These are phyloP conservation scores for Odocoileus hemionus DNA, from an alignment of 2,113 vertebrate genomes.

Conservation along the genomic window DNA sequence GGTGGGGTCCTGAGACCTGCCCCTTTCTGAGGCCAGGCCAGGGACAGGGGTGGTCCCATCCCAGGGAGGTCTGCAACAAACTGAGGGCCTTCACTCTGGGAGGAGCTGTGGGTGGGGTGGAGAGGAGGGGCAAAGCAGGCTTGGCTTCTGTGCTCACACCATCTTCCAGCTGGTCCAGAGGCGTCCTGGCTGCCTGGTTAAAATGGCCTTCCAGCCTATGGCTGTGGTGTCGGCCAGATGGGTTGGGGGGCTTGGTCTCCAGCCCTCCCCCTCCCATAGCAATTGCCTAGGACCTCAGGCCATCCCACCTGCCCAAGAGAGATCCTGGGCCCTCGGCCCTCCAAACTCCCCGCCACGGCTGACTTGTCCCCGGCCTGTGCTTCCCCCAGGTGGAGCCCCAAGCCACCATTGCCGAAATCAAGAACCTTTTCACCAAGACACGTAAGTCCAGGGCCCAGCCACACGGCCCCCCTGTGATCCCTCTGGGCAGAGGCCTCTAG, in stretches of 20 bases:
- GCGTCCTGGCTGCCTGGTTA: neutral
- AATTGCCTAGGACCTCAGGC: neutral
- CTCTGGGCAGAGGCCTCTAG: neutral
- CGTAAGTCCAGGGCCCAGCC: slow-evolving; percentile 80
- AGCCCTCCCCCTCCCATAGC: neutral
- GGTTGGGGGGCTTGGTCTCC: neutral
- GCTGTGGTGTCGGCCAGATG: neutral
- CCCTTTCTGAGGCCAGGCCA: neutral
- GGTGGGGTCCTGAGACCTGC: neutral
- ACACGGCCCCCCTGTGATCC: too few relatives aligned
- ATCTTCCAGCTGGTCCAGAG: neutral
- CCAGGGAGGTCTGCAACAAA: neutral
- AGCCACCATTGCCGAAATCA: slow-evolving; percentile 93
- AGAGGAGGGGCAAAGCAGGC: neutral
- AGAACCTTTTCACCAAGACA: slow-evolving; percentile 92
- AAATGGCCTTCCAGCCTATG: neutral
- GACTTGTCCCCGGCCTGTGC: neutral
- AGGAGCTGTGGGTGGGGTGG: neutral
- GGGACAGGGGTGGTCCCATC: neutral
- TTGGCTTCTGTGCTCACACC: neutral
- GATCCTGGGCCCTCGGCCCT: neutral
- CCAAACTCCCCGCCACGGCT: neutral
- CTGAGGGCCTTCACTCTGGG: neutral
- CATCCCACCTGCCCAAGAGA: neutral
- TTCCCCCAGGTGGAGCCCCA: slow-evolving; percentile 91